These are phyloP conservation scores for Cephonodes hylas DNA, from an alignment of 2,888 invertebrate genomes.

Conservation along the genomic window DNA sequence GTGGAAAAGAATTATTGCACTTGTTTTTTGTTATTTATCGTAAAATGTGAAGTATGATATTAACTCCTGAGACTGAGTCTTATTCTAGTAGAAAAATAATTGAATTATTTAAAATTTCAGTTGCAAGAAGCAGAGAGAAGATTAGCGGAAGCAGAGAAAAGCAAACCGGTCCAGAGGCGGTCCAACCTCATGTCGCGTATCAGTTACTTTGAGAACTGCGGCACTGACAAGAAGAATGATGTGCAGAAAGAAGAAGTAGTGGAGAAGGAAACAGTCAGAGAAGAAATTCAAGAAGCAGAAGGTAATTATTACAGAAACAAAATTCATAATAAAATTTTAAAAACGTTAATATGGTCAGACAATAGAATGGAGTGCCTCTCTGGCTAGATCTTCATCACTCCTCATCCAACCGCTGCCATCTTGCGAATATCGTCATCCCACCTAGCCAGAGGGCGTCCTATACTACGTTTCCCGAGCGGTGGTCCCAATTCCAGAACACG, in stretches of 20 bases:
- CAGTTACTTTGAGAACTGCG: conserved; percentile 67
- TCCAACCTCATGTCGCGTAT: conserved; percentile 65
- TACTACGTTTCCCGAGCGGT: too few relatives aligned
- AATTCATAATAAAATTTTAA: background rate
- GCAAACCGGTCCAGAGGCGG: conserved; percentile 24
- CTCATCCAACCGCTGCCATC: too few relatives aligned
- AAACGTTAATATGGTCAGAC: too few relatives aligned
- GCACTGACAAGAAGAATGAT: conserved; percentile 36
- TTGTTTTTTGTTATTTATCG: background rate
- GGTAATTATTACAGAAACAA: conserved; percentile 17
- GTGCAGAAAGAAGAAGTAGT: conserved; percentile 25
- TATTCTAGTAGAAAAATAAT: too few relatives aligned
- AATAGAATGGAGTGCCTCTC: too few relatives aligned
- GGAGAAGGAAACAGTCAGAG: conserved; percentile 21
- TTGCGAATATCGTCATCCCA: too few relatives aligned
- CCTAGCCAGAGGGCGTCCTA: too few relatives aligned
- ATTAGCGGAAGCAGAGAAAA: conserved; percentile 35
- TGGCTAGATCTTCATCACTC: too few relatives aligned
- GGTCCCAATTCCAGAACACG: too few relatives aligned
- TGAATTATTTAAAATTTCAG: background rate
- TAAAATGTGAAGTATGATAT: too few relatives aligned
- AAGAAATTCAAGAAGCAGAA: conserved; percentile 25
- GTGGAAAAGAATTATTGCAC: background rate
- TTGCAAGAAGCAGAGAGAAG: conserved; percentile 39
- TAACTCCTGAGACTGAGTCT: too few relatives aligned